Evolutionary conservation across 2,888 invertebrate genomes (phyloP).

Genomic region (Oxyteleia sp.): DNA sequence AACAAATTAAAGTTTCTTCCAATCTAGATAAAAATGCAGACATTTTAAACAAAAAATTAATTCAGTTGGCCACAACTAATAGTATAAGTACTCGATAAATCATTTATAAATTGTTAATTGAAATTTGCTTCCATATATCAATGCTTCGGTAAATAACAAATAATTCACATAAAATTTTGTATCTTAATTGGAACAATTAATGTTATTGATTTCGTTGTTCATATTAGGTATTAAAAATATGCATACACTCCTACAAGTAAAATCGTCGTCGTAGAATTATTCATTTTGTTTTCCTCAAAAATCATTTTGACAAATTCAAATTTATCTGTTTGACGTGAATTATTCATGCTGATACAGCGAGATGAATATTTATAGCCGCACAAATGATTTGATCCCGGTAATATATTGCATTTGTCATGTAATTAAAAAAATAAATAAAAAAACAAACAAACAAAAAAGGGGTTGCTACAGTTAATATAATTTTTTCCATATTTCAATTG

Average conservation of each 20-base stretch:
- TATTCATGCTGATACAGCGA: conserved; percentile 40
- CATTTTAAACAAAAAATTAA: not conserved
- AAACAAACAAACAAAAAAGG: too few relatives aligned
- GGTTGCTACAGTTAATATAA: not conserved
- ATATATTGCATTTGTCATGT: conserved; percentile 15
- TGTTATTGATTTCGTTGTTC: conserved; percentile 16
- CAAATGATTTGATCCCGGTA: conserved; percentile 37
- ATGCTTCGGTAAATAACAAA: conserved; percentile 23
- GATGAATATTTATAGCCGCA: conserved; percentile 51
- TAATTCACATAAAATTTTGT: conserved; percentile 21
- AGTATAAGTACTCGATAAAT: conserved; percentile 2
- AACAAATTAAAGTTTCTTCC: not conserved
- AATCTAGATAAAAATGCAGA: not conserved
- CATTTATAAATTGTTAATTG: not conserved
- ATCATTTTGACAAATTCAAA: conserved; percentile 52
- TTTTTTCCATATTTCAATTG: not conserved
- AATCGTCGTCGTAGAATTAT: conserved; percentile 8
- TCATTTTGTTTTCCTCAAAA: conserved; percentile 42
- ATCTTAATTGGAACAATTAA: conserved; percentile 38
- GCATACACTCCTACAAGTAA: not conserved
- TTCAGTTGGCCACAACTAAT: not conserved
- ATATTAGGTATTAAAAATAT: conserved; percentile 3
- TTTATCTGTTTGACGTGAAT: conserved; percentile 51
- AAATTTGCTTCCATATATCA: conserved; percentile 1
- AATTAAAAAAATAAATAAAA: conserved; percentile 7